Base-by-base conservation (phyloP, 1,140 invertebrate species). In the Drosophila lini region DNA sequence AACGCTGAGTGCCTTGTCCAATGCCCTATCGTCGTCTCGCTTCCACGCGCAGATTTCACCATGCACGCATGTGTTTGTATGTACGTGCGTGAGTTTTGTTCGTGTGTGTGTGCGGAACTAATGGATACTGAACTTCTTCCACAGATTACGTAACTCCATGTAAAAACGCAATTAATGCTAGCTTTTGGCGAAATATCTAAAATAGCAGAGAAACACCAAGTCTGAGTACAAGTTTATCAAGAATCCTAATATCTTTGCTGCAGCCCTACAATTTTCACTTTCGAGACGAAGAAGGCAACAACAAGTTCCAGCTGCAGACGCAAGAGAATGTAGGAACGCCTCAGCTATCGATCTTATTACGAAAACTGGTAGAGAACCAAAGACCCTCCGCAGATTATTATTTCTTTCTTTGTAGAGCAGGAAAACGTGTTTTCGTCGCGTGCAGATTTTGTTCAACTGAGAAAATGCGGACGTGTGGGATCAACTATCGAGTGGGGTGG, bases 11-110 rank as follows among this genome's bases (percentile, higher is more conserved):
- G 34, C 36, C 73, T 48, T 40, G 36, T n/a, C 44, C 15, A 38
- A 80, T 40, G 50, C 56, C 71, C 52, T 77, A 63, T 28, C 42
- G 69, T 50, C 58, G 78, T 89, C 84, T 70, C 80, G 53, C 42
- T 81, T 42, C 45, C 61, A 32, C 77, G 32, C 53, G 48, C 28
- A 40, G 53, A 57, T 53, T 52, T 44, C 11, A 58, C 34, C 41
- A 64, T 60, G 22, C 11, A 45, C 63, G 47, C 8, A 10, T 42
- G 44, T 42, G 47, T 42, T 52, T 61, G 50, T 52, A 41, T 59
- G 10, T 42, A 31, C 31, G 64, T 36, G 42, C 25, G 34, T 57
- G 48, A 19, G 4, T 36, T 31, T 22, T 5, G 40, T 11, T 7
- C 2, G 16, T 47, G 40, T 36, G 19, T 71, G 53, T 71, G 44